These are phyloP conservation scores for Platorchestia sp. DNA, from an alignment of 1,140 invertebrate species.

Conservation along the genomic window DNA sequence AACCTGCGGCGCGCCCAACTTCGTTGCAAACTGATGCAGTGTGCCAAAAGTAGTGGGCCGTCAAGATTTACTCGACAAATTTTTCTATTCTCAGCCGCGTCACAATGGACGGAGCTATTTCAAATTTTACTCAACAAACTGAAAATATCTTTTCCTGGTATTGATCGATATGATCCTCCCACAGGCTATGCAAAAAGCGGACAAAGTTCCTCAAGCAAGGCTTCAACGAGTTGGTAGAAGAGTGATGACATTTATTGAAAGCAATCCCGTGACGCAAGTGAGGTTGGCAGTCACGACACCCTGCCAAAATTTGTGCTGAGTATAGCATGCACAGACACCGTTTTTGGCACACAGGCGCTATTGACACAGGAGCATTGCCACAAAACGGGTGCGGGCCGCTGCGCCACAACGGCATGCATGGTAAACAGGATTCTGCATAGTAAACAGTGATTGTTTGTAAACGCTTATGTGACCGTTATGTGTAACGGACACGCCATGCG, in stretches of 20 bases:
- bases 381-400: background rate
- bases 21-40: background rate
- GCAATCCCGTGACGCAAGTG: background rate
- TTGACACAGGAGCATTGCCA: background rate
- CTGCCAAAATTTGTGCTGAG: background rate
- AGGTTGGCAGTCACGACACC: background rate
- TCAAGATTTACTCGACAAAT: no score
- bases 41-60: background rate
- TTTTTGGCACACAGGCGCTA: background rate
- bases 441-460: no score
- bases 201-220: background rate
- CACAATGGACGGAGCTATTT: no score
- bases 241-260: background rate
- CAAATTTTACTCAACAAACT: no score
- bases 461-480: no score
- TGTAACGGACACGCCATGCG: no score
- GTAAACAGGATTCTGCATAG: no score
- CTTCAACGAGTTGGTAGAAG: background rate
- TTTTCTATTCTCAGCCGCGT: no score
- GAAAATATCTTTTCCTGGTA: no score
- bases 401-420: no score
- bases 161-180: no score
- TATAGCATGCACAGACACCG: background rate
- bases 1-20: background rate
- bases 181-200: no score